Evolutionary conservation across 2,113 vertebrate species (phyloP).

Genomic region (Periophthalmodon schlosseri): DNA sequence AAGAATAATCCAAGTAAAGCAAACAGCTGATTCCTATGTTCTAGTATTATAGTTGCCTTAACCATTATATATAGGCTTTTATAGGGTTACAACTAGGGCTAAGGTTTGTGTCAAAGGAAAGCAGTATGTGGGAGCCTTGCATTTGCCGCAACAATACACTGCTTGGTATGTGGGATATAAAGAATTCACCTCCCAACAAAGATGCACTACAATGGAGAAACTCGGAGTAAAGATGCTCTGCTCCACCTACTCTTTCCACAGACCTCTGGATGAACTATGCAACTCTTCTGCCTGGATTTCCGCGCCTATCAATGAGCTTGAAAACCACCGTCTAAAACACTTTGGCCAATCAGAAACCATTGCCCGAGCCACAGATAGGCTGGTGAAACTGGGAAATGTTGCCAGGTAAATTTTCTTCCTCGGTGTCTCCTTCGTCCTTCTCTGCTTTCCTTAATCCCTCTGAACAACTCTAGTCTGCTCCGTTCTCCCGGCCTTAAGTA

Average conservation of each 20-base stretch:
- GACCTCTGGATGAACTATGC: conserved; percentile 29
- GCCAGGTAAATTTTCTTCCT: conserved; percentile 47
- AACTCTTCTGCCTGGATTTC: conserved; percentile 6
- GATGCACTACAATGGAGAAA: conserved; percentile 16
- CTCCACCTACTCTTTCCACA: conserved; percentile 22
- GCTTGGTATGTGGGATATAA: conserved; percentile 31
- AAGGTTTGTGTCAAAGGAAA: conserved; percentile 2
- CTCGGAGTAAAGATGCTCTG: conserved; percentile 2
- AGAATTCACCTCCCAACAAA: conserved; percentile 41
- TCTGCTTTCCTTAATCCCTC: conserved; percentile 33
- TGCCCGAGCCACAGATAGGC: conserved; percentile 18
- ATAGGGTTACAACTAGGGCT: neutral
- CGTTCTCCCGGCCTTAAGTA: conserved; percentile 39
- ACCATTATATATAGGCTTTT: neutral
- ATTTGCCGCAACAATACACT: conserved; percentile 25
- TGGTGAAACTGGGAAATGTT: conserved; percentile 36
- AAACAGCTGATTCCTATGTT: neutral
- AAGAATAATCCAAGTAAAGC: neutral
- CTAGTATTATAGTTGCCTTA: neutral
- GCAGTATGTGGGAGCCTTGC: conserved; percentile 25
- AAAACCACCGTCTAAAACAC: conserved; percentile 23
- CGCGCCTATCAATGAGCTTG: neutral
- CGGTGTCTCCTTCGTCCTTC: conserved; percentile 11
- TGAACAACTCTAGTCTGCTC: conserved; percentile 23
- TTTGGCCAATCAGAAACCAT: conserved; percentile 30